These are phyloP conservation scores for Deroplatys truncata DNA, from an alignment of 2,888 invertebrate species.

Conservation along the genomic window DNA sequence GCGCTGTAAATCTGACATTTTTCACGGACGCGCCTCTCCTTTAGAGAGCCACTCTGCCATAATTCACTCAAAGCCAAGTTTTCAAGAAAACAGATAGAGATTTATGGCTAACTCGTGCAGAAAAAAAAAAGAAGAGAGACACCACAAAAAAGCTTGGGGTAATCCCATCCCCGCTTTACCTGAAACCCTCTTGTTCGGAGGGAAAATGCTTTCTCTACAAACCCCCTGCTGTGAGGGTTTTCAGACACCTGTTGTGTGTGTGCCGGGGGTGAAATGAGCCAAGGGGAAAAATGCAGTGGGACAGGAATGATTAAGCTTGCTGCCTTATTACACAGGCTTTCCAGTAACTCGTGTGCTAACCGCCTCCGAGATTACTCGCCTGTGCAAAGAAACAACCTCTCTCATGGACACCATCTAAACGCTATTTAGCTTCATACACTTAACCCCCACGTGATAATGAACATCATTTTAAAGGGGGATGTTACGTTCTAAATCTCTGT, in stretches of 20 bases:
- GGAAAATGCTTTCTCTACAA: no score
- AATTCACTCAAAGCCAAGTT: neutral
- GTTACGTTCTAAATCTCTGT: no score
- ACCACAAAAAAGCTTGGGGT: neutral
- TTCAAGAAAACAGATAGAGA: neutral
- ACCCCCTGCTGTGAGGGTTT: neutral
- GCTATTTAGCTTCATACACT: no score
- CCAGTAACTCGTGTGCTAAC: no score
- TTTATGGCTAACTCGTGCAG: neutral
- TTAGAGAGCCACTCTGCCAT: neutral
- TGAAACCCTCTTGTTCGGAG: neutral
- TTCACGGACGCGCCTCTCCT: neutral
- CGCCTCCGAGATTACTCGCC: no score
- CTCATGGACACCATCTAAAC: no score
- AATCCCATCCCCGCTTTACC: neutral
- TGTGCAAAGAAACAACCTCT: no score
- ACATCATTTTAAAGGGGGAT: no score
- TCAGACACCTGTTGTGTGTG: neutral
- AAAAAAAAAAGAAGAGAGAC: neutral
- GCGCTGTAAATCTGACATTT: neutral
- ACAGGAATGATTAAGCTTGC: neutral
- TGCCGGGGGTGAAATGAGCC: no score
- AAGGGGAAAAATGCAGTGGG: neutral
- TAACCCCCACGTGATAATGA: no score
- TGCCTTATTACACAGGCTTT: neutral